Conservation (phyloP, 2,113 vertebrate genomes). For the Cebus imitator region DNA sequence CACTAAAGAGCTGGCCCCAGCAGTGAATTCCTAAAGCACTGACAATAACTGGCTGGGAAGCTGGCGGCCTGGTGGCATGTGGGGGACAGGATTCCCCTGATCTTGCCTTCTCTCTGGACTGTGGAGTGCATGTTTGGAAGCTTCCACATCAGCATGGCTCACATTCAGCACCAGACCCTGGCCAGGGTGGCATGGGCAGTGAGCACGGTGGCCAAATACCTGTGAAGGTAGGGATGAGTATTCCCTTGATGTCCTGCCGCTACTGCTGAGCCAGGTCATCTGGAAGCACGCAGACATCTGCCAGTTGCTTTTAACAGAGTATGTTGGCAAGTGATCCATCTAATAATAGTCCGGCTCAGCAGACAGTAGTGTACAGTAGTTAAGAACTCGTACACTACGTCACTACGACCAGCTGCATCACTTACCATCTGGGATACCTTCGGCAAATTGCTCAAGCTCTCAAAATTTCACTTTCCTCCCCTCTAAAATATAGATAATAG, state of each 20-base stretch:
- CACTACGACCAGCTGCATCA: background rate
- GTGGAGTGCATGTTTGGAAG: background rate
- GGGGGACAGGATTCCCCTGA: background rate
- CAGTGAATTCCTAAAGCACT: background rate
- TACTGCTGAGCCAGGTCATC: background rate
- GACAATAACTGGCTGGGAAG: background rate
- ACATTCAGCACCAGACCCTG: background rate
- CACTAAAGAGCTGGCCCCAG: background rate
- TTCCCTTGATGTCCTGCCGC: background rate
- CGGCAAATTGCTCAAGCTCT: background rate
- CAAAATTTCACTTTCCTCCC: background rate
- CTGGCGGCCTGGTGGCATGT: background rate
- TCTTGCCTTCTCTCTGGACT: background rate
- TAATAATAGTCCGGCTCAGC: background rate
- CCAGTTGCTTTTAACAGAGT: constrained; percentile 1
- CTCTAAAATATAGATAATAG: background rate
- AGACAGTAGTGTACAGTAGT: background rate
- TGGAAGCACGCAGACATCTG: background rate
- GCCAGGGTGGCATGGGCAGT: background rate
- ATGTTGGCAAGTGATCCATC: background rate
- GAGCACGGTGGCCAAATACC: background rate
- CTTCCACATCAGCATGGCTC: background rate
- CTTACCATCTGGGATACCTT: background rate
- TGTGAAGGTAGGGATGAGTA: background rate
- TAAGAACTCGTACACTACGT: too few relatives aligned